Evolutionary conservation across 2,797 vertebrate genomes (phyloP), one percentile per base, ranked within the genome.

Genomic region (Smutsia gigantea): DNA sequence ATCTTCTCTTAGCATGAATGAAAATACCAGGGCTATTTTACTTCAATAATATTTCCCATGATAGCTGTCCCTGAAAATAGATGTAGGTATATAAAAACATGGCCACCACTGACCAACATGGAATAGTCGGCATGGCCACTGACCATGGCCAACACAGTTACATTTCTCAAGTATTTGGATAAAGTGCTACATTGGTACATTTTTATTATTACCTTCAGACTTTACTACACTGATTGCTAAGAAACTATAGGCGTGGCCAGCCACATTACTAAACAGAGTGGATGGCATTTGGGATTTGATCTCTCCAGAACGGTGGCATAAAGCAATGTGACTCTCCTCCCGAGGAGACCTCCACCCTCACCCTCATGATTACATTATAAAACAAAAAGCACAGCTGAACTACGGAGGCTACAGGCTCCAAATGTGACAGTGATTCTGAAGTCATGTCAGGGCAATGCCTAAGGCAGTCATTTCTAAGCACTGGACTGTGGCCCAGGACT

Each of bases 81-180:
- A 86, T 37, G 57, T 14, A 83, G 19, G 14, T 46, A 55, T 55
- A 63, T 86, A 64, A 95, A 96, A 96, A 85, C 75, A 42, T 53
- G 37, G 17, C 82, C 37, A 95, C 49, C 19, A 27, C 19, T 42
- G 37, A 81, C 34, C 34, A 59, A 61, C 66, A 46, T 0, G 68
- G 61, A 34, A 23, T 39, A 10, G 25, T 39, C 10, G 14, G 27
- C 11, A 53, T 29, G 12, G 14, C 11, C 31, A 51, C 31, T 53
- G 37, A 39, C 37, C 25, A 8, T 53, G 4, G 13, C 9, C 69
- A 78, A 87, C 29, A 39, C 27, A 10, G 34, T 59, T 86, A 92
- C 23, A 29, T 90, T 95, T 90, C 27, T 34, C 21, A 55, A 68
- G 34, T 18, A 49, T 86, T 19, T 66, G 25, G 63, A 2, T 8